Evolutionary conservation across 2,113 vertebrate genomes (phyloP).

Genomic region (Pseudorectes ferrugineus): DNA sequence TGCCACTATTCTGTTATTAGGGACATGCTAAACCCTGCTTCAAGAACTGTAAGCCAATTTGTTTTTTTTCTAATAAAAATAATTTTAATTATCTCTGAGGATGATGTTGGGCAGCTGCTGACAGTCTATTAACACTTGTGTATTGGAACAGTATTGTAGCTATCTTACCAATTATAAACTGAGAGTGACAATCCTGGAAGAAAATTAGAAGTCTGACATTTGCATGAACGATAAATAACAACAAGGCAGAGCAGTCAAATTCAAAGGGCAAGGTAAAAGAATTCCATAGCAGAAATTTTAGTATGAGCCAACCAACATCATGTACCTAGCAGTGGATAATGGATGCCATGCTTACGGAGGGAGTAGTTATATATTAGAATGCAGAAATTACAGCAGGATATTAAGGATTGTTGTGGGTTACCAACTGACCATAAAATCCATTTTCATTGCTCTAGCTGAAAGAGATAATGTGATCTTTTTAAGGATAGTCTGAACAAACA

Average conservation of each 20-base stretch:
- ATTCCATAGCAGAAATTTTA: neutral
- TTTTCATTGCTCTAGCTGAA: neutral
- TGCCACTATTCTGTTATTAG: neutral
- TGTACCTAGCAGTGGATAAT: neutral
- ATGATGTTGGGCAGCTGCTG: neutral
- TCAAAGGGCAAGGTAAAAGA: neutral
- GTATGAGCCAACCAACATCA: rapidly evolving
- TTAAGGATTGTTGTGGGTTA: neutral
- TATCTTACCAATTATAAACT: neutral
- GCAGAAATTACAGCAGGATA: neutral
- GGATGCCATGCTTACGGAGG: neutral
- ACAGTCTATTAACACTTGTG: neutral
- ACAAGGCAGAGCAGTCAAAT: neutral
- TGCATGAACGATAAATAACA: neutral
- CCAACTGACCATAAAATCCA: neutral
- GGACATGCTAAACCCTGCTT: neutral
- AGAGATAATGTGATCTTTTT: neutral
- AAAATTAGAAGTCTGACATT: neutral
- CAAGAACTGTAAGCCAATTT: neutral
- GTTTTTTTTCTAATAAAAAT: neutral
- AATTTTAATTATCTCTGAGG: neutral
- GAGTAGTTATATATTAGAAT: neutral
- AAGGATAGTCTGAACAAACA: neutral
- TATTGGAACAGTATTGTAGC: neutral
- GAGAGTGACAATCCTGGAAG: neutral